Evolutionary conservation across 2,113 vertebrate genomes (phyloP), one percentile per base, ranked within the genome.

Genomic region (Heterotis niloticus): DNA sequence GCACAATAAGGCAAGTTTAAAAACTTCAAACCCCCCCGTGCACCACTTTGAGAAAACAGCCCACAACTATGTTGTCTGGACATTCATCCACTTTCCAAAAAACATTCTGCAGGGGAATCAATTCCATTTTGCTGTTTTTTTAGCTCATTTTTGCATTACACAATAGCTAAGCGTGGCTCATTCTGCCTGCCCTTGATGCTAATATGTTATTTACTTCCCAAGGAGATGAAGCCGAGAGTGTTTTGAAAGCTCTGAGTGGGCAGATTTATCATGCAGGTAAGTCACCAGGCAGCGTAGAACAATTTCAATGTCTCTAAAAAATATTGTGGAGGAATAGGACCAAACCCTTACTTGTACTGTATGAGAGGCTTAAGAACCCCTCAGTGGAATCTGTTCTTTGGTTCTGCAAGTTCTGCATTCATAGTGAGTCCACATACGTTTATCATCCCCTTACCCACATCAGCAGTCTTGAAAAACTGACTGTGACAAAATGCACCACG

Each of bases 181-280:
- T 74, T 54, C 54, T 26, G 54, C 23, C 71, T 57, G n/a, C 54
- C 17, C 52, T 17, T 57, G 51, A 74, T 74, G 54, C 71, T 74
- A 59, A 74, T 74, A 54, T 26, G 16, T 59, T 59, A 59, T 74
- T 74, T 74, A 74, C 23, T 29, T 74, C 23, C 54, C 9, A 23
- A 51, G 23, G 12, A 72, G 51, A 51, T 44, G 20, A 44, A 20
- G 17, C 70, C 71, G 26, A 24, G 54, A 54, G 71, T 24, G 17
- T 59, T 56, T 17, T 74, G 52, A 74, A 74, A 59, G 54, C 71
- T 57, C 12, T 74, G 56, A 74, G 59, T 62, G 34, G 34, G 34
- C 11, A 11, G 71, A 57, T 28, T 16, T 9, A 13, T 59, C 71
- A 59, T 17, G 14, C n/a, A 3, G 54, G 52, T 59, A 20, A 74